Evolutionary conservation across 2,888 invertebrate species (phyloP), one percentile per base, ranked within the genome.

Genomic region (Rhagium mordax): DNA sequence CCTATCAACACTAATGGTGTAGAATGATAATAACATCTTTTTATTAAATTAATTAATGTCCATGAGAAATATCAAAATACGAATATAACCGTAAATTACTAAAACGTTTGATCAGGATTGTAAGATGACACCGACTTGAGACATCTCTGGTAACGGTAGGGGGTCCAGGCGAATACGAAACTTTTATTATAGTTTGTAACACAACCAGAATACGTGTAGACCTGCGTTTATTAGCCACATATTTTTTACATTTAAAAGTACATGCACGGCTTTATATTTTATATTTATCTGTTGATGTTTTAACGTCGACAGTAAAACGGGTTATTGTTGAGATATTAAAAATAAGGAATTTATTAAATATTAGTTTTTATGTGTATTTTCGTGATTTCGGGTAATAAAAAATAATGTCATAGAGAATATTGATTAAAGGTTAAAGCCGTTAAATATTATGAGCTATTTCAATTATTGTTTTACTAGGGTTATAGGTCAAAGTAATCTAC

Each of bases 51-150:
- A 67, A 67, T 67, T 67, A 67, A 57, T 65, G 47, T 24, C 55
- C 47, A 41, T 57, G 67, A 33, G 61, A 59, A 70, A 70, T 70
- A 61, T 41, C 61, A 70, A 70, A 61, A 74, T 29, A 20, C 72
- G 72, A 78, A 72, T 78, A 79, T 78, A 76, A 73, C 74, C 78
- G 81, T 83, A 83, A 84, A 83, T 79, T 82, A 82, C 77, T 64
- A 78, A 78, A 82, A 79, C 82, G 81, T 79, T 79, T 82, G 80
- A 78, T 81, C 82, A 79, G 77, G 81, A 83, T 81, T 81, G 85
- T 84, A 84, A 84, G 82, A 74, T 83, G 85, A 85, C 81, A 84
- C 83, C 82, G 74, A 78, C 83, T 79, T 75, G 82, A 83, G 81
- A 82, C 81, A 81, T 79, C 79, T 82, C 72, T 75, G 74, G 73